Percentiles rank a stretch among this genome's conserved stretches.
These are phyloP conservation scores for Cyprinodon brontotheroides DNA, from an alignment of 2,113 vertebrate genomes.

Conservation along the genomic window DNA sequence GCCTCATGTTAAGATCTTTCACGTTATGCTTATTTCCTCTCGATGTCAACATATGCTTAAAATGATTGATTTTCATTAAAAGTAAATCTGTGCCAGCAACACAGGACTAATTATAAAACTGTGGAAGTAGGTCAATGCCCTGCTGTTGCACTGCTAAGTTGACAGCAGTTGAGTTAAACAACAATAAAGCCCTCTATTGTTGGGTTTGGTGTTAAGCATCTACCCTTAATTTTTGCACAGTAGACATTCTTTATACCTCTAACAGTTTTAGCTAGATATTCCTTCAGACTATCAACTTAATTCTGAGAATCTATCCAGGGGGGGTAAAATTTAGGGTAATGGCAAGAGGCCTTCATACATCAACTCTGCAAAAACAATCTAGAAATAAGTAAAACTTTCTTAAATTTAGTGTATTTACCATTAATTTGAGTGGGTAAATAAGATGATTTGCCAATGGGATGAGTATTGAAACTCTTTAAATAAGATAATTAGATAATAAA, in stretches of 20 bases:
- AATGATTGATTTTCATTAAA: background rate
- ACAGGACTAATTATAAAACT: slow-evolving; percentile 3
- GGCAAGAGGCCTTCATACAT: too few relatives aligned
- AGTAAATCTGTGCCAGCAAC: slow-evolving; percentile 2
- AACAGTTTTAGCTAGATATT: background rate
- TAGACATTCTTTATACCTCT: background rate
- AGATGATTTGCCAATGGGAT: too few relatives aligned
- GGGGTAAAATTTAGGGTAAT: too few relatives aligned
- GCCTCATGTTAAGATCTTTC: too few relatives aligned
- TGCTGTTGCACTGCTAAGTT: slow-evolving; percentile 45
- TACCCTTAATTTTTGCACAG: background rate
- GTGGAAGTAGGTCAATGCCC: slow-evolving; percentile 74
- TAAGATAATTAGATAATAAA: too few relatives aligned
- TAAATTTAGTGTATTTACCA: too few relatives aligned
- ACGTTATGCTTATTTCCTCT: background rate
- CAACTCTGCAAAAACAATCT: too few relatives aligned
- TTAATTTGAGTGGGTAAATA: too few relatives aligned
- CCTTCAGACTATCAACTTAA: background rate
- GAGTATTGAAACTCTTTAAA: too few relatives aligned
- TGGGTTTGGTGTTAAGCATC: background rate
- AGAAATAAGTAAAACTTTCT: too few relatives aligned
- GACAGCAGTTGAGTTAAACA: slow-evolving; percentile 5
- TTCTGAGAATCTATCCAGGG: background rate
- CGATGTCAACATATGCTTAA: background rate
- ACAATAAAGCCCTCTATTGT: slow-evolving; percentile 22